Conservation (phyloP, 2,797 vertebrate species). For the Oreonectes daqikongensis region DNA sequence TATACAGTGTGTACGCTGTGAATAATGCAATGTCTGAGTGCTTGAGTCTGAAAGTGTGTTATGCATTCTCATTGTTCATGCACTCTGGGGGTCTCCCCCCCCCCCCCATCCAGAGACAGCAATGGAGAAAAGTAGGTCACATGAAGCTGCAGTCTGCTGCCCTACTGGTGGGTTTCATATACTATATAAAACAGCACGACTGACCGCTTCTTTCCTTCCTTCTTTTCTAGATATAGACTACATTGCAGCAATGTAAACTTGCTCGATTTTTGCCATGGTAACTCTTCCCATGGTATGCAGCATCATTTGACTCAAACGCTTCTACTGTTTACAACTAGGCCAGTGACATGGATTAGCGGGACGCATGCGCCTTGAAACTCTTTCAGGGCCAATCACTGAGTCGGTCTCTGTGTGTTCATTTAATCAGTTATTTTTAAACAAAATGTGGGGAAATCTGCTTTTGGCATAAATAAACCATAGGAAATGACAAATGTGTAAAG, state of each 20-base stretch:
- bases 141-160: slow-evolving; percentile 66
- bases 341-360: slow-evolving; percentile 67
- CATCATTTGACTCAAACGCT: slow-evolving; percentile 9
- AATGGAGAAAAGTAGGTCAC: slow-evolving; percentile 76
- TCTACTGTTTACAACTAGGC: slow-evolving; percentile 41
- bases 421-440: too few species aligned
- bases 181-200: slow-evolving; percentile 40
- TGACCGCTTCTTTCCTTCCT: slow-evolving; percentile 45
- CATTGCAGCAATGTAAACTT: slow-evolving; percentile 6
- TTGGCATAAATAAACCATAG: too few species aligned
- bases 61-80: slow-evolving; percentile 59
- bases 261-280: slow-evolving; percentile 35
- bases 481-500: too few species aligned
- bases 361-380: slow-evolving; percentile 51
- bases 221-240: slow-evolving; percentile 32
- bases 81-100: slow-evolving; percentile 68
- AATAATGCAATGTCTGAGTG: slow-evolving; percentile 14
- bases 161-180: slow-evolving; percentile 50
- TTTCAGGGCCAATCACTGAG: slow-evolving; percentile 64
- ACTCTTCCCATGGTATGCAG: background rate
- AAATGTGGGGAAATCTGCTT: too few species aligned
- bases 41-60: slow-evolving; percentile 20
- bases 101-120: slow-evolving; percentile 58
- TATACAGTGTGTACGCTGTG: background rate
- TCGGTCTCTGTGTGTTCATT: slow-evolving; percentile 45